A percentile compares a stretch with the other conserved stretches of the same genome.
Evolutionary conservation across 2,113 vertebrate genomes (phyloP).

Genomic region (Nipponia nippon): DNA sequence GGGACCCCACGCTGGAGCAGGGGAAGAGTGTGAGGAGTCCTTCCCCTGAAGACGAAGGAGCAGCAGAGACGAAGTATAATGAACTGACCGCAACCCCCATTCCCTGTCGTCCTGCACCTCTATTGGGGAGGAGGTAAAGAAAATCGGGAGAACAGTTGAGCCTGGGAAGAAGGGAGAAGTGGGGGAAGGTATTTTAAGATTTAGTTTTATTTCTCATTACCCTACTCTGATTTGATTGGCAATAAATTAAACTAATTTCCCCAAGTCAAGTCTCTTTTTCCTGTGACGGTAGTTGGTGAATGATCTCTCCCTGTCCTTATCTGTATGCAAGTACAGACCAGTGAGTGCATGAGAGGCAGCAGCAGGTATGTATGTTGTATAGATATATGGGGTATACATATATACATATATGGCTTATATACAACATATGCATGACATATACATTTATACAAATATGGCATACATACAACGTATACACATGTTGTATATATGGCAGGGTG

Average conservation of each 20-base stretch:
- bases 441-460: background rate
- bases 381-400: too few species aligned
- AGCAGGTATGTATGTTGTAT: too few species aligned
- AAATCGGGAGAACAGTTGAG: background rate
- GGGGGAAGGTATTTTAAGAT: too few species aligned
- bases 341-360: background rate
- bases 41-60: background rate
- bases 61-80: background rate
- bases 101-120: too few species aligned
- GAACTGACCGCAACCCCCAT: background rate
- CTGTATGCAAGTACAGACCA: background rate
- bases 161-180: background rate
- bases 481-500: background rate
- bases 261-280: too few species aligned
- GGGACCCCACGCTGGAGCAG: background rate
- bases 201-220: too few species aligned
- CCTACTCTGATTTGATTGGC: too few species aligned
- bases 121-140: background rate
- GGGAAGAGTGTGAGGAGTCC: background rate
- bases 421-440: background rate
- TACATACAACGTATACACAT: accelerated
- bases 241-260: too few species aligned
- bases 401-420: background rate
- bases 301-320: too few species aligned
- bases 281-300: too few species aligned